phyloP scores from a whole-genome alignment of 2,797 vertebrate species.

The Dendrocincla fuliginosa region DNA sequence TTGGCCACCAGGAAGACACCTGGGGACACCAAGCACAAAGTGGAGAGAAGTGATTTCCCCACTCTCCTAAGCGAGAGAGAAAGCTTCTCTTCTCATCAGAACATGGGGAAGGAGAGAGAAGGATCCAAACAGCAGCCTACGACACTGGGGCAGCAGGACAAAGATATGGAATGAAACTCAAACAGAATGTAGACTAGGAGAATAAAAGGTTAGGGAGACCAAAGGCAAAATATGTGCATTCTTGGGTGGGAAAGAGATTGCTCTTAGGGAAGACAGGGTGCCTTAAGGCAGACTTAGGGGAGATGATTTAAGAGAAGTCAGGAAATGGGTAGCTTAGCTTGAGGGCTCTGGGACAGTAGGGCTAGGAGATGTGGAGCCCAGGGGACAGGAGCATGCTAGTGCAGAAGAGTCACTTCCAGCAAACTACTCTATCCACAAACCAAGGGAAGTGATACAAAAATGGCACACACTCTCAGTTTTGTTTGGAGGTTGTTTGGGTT shows the following conservation, averaged over 20 bases:
- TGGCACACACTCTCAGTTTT: not conserved
- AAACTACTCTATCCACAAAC: not conserved
- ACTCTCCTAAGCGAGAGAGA: not conserved
- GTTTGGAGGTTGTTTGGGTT: not conserved
- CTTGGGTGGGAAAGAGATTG: not conserved
- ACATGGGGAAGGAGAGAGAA: not conserved
- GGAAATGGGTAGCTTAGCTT: not conserved
- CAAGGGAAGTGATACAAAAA: not conserved
- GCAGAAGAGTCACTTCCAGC: not conserved
- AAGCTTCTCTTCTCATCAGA: not conserved
- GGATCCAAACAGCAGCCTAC: not conserved
- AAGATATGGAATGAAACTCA: not conserved
- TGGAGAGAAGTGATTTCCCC: not conserved
- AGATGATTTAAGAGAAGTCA: not conserved
- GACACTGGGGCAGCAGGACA: not conserved
- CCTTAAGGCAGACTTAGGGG: not conserved
- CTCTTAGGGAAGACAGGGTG: not conserved
- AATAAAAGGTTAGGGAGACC: not conserved
- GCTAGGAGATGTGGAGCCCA: not conserved
- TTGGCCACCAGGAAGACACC: not conserved
- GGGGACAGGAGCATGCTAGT: not conserved
- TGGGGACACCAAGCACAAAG: not conserved
- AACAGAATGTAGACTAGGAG: not conserved
- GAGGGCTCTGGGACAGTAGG: not conserved
- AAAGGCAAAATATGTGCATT: not conserved